Base-by-base conservation (phyloP, 2,113 vertebrate genomes). In the Rattus norvegicus region DNA sequence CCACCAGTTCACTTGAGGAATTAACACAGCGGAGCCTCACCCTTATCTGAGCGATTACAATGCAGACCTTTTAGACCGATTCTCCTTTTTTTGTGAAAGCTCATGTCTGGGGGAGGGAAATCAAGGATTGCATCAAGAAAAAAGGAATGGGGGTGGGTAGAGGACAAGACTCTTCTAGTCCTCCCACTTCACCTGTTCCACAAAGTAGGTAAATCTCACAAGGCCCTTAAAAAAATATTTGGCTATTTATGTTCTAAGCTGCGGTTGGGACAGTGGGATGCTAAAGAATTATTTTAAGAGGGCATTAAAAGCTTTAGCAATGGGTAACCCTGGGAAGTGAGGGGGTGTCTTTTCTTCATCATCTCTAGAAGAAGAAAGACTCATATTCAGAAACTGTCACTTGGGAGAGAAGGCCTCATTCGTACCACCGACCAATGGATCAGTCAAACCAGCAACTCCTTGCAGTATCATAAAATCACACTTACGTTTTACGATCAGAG, bases 261-360 rank as follows among this genome's bases (percentile, higher is more conserved):
- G 12, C 49, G 33, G 70, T 67, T 43, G 92, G 88, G 56, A 92
- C 43, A 73, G 54, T 92, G 80, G 59, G 93, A 93, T 95, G n/a
- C 72, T 69, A 94, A 96, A 91, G 26, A 90, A 95, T 97, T 88
- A 96, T 94, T 94, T 91, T 54, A 92, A 91, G 70, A 67, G 26
- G 87, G 63, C 75, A 92, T 93, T 92, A 90, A 72, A 95, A 96
- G 59, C 59, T 88, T 94, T 92, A 70, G 47, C 28, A 7, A 3
- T 95, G 52, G 79, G 43, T 84, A 88, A 88, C 69, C 89, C 67
- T 92, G 70, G 76, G 39, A 67, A 81, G 39, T 52, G 47, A 49
- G 81, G 7, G n/a, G 47, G 30, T 12, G 2, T 43, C 65, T 93
- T 94, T 73, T 92, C 59, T 80, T 67, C 56, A 95, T 70, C 69